Conservation (phyloP, 2,113 vertebrate genomes). For the Nothocercus julius region DNA sequence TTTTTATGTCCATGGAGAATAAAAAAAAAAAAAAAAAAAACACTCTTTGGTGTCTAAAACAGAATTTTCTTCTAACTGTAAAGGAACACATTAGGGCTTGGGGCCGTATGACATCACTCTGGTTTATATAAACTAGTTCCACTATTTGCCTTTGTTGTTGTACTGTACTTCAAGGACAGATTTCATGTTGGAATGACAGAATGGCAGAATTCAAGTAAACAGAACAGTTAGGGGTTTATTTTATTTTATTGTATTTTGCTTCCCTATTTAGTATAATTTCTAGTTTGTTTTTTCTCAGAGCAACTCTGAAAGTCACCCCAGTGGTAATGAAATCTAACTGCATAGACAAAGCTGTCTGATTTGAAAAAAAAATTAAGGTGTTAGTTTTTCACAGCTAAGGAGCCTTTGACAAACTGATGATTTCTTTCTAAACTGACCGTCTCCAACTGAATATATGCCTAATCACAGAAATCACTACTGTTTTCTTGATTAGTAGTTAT, state of each 20-base stretch:
- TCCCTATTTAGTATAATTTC: conserved; percentile 64
- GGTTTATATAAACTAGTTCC: conserved; percentile 62
- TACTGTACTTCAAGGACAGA: conserved; percentile 62
- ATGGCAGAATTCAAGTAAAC: conserved; percentile 63
- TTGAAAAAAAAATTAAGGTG: conserved; percentile 42
- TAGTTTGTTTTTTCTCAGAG: conserved; percentile 5
- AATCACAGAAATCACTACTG: background rate
- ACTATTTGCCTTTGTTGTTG: conserved; percentile 54
- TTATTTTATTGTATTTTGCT: background rate
- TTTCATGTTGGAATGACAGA: conserved; percentile 57
- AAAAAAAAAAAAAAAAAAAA: background rate
- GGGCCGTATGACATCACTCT: conserved; percentile 31
- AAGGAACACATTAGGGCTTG: conserved; percentile 28
- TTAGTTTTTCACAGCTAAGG: conserved; percentile 23
- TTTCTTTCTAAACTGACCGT: conserved; percentile 38
- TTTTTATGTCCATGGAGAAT: background rate
- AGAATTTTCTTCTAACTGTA: conserved; percentile 43
- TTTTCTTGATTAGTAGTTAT: background rate
- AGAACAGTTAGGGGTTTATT: conserved; percentile 5
- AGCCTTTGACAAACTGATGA: conserved; percentile 11
- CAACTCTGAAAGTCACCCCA: conserved; percentile 49
- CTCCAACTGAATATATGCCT: background rate
- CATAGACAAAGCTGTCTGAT: conserved; percentile 52
- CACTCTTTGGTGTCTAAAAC: conserved; percentile 8
- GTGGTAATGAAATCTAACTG: conserved; percentile 46